Evolutionary conservation across 2,888 invertebrate species (phyloP).

Genomic region (Patella caerulea): DNA sequence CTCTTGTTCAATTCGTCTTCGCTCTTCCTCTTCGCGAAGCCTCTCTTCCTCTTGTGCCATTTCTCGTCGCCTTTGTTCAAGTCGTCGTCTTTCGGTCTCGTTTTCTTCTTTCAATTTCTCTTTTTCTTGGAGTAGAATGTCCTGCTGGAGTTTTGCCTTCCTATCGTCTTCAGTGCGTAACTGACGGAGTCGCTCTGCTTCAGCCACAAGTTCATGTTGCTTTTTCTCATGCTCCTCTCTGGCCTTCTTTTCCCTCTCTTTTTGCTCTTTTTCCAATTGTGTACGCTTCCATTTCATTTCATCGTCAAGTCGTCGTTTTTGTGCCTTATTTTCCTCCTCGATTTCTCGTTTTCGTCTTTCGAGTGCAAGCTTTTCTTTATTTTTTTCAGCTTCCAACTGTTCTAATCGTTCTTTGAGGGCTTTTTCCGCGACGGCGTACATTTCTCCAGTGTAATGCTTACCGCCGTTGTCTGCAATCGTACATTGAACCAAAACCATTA

Average conservation of each 20-base stretch:
- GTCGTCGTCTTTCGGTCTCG: not conserved
- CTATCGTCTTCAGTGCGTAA: no score
- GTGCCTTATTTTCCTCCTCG: conserved; percentile 18
- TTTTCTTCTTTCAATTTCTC: not conserved
- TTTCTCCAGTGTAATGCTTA: conserved; percentile 32
- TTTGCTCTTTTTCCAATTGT: not conserved
- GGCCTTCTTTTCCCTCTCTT: not conserved
- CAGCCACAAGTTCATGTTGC: no score
- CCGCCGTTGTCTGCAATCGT: conserved; percentile 26
- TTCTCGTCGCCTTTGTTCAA: not conserved
- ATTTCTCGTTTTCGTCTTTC: conserved; percentile 10
- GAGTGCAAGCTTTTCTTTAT: conserved; percentile 13
- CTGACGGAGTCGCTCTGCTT: no score
- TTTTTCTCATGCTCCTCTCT: not conserved
- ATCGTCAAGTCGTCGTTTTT: conserved; percentile 16
- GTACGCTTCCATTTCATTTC: conserved; percentile 11
- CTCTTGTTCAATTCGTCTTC: conserved; percentile 5
- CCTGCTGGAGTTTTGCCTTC: no score
- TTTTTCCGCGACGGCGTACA: conserved; percentile 32
- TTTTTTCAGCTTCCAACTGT: conserved; percentile 5
- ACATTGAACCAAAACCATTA: conserved; percentile 22
- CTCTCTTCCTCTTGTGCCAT: conserved; percentile 13
- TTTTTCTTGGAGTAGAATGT: not conserved
- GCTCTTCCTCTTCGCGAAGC: not conserved
- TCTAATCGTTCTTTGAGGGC: conserved; percentile 11